These are phyloP conservation scores for Argyra leucocephala DNA, from an alignment of 2,888 invertebrate genomes.

Conservation along the genomic window DNA sequence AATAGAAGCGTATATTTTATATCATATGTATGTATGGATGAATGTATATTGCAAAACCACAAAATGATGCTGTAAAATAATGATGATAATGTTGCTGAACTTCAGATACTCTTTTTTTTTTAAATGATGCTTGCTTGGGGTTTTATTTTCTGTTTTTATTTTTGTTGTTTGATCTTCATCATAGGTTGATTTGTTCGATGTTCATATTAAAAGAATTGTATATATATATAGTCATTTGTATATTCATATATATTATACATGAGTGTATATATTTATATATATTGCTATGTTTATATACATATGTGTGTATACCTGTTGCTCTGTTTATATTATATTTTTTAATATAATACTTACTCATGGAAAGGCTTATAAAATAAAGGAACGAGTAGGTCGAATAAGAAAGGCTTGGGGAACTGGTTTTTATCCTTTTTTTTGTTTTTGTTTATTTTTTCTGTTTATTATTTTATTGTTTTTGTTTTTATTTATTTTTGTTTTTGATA, in stretches of 20 bases:
- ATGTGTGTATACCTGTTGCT: not conserved
- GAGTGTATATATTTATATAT: not conserved
- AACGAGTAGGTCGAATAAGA: not conserved
- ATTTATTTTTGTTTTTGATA: not conserved
- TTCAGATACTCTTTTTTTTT: not conserved
- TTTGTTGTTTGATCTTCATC: not conserved
- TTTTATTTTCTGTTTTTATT: not conserved
- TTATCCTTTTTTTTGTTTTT: not conserved
- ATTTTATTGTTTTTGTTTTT: not conserved
- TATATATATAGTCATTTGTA: no score
- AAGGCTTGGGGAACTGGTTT: constrained; percentile 3
- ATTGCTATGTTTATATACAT: not conserved
- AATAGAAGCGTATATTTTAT: not conserved
- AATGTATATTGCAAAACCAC: not conserved
- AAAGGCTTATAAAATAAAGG: not conserved
- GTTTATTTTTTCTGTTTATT: not conserved
- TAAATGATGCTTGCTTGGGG: not conserved
- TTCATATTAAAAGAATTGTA: no score
- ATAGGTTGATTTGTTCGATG: no score
- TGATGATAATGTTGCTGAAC: not conserved
- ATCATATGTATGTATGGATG: not conserved
- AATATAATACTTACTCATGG: not conserved
- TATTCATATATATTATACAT: not conserved
- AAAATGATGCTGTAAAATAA: not conserved
- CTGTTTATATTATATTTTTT: not conserved